phyloP scores from a whole-genome alignment of 2,797 vertebrate species.

The Karalla daura region DNA sequence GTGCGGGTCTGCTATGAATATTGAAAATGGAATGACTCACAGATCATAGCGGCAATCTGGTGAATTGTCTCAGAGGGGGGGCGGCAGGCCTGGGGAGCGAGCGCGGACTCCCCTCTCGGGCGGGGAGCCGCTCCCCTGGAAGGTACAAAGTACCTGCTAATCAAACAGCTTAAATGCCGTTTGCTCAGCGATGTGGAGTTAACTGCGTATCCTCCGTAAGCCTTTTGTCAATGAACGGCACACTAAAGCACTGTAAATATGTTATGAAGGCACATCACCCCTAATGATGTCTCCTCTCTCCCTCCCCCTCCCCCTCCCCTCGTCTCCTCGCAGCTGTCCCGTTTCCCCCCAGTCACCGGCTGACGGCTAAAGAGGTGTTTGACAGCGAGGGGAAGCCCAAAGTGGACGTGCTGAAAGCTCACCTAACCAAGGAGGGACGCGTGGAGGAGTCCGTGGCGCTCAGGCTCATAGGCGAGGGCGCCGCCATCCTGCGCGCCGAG shows the following conservation, averaged over 20 bases:
- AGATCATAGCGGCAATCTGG: slow-evolving; percentile 63
- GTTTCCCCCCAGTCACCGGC: slow-evolving; percentile 96
- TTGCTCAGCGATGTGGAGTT: slow-evolving; percentile 52
- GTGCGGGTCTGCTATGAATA: slow-evolving; percentile 59
- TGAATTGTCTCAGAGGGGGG: slow-evolving; percentile 68
- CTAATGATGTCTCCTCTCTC: slow-evolving; percentile 13
- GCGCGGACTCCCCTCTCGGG: slow-evolving; percentile 39
- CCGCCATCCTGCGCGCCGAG: slow-evolving; percentile 93
- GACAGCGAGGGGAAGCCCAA: slow-evolving; percentile 97
- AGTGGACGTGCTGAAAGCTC: slow-evolving; percentile 97
- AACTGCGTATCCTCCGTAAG: slow-evolving; percentile 38
- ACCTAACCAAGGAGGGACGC: slow-evolving; percentile 98
- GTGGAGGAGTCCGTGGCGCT: slow-evolving; percentile 96
- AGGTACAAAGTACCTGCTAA: slow-evolving; percentile 65
- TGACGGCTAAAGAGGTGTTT: slow-evolving; percentile 98
- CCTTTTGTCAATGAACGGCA: slow-evolving; percentile 41
- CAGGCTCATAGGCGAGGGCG: slow-evolving; percentile 95
- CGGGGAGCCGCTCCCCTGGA: slow-evolving; percentile 58
- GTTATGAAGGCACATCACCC: slow-evolving; percentile 9
- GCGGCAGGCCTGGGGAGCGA: slow-evolving; percentile 53
- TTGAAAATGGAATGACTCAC: slow-evolving; percentile 60
- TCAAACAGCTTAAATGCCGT: slow-evolving; percentile 62
- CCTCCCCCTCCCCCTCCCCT: slow-evolving; percentile 5
- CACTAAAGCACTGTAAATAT: slow-evolving; percentile 39
- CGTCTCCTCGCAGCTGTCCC: slow-evolving; percentile 89